Conservation (phyloP, 2,113 vertebrate species). For the Callocephalon fimbriatum region DNA sequence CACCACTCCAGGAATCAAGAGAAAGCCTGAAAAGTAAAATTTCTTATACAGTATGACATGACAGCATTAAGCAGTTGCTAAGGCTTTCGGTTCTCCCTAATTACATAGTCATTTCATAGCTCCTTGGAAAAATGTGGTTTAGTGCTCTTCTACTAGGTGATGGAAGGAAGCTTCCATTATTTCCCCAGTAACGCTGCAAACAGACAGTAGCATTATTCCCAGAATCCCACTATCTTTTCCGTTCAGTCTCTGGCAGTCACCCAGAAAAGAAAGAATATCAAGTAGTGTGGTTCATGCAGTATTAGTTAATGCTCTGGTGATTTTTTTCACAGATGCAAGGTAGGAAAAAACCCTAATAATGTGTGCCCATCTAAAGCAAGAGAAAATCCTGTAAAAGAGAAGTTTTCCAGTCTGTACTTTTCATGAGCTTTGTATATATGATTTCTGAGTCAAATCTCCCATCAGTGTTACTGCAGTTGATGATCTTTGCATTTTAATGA, state of each 20-base stretch:
- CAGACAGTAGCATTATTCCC: not conserved
- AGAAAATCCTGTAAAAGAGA: not conserved
- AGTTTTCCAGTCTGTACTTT: not conserved
- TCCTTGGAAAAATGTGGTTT: not conserved
- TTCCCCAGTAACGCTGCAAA: not conserved
- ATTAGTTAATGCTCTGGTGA: not conserved
- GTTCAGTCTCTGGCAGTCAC: not conserved
- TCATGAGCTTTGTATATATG: not conserved
- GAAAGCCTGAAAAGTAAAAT: not conserved
- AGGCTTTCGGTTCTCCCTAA: constrained; percentile 22
- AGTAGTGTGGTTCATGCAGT: not conserved
- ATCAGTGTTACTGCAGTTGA: not conserved
- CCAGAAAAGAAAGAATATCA: not conserved
- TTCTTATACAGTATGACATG: not conserved
- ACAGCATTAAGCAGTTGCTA: not conserved
- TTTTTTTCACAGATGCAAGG: not conserved
- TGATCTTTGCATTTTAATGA: not conserved
- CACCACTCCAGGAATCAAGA: not conserved
- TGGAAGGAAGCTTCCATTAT: not conserved
- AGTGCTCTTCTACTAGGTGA: not conserved
- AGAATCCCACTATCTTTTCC: not conserved
- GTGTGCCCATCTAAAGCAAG: not conserved
- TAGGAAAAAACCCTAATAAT: not conserved
- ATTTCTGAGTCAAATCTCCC: not conserved
- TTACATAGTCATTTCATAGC: not conserved